phyloP scores from a whole-genome alignment of 2,113 vertebrate genomes.

The Acrocephalus kingi region DNA sequence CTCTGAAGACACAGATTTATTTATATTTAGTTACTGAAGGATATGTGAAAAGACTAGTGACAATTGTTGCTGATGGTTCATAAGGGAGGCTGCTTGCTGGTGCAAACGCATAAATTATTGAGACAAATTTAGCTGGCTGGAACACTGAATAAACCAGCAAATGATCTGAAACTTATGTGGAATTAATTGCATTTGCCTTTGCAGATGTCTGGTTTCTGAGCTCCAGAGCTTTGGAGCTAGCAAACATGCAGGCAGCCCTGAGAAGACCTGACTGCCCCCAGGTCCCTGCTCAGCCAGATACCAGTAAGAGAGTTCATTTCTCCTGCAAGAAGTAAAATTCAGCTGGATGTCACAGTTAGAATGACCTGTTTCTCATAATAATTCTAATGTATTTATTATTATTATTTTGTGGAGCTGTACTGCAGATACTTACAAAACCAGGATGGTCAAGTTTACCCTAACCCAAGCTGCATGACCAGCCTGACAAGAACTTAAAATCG shows the following conservation, averaged over 20 bases:
- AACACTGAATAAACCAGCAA: slow-evolving; percentile 21
- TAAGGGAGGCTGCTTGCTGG: slow-evolving; percentile 19
- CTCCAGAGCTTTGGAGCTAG: neutral
- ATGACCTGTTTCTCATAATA: neutral
- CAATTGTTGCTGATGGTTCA: neutral
- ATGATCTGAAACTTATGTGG: slow-evolving; percentile 16
- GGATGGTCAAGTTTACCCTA: neutral
- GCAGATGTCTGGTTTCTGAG: neutral
- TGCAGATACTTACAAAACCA: neutral
- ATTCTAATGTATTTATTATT: neutral
- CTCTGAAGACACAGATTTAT: slow-evolving; percentile 7
- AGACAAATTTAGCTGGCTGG: slow-evolving; percentile 36
- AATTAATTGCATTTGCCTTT: slow-evolving; percentile 14
- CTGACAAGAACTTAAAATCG: neutral
- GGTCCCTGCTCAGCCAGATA: neutral
- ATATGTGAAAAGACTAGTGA: neutral
- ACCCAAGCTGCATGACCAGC: neutral
- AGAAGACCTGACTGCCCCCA: neutral
- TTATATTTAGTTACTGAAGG: slow-evolving; percentile 10
- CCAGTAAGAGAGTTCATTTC: neutral
- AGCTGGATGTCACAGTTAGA: neutral
- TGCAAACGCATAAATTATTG: slow-evolving; percentile 38
- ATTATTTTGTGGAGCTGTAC: neutral
- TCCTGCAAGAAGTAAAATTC: neutral
- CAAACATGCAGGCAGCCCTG: neutral